These are phyloP conservation scores for Oncorhynchus clarkii DNA, from an alignment of 2,113 vertebrate genomes.

Conservation along the genomic window DNA sequence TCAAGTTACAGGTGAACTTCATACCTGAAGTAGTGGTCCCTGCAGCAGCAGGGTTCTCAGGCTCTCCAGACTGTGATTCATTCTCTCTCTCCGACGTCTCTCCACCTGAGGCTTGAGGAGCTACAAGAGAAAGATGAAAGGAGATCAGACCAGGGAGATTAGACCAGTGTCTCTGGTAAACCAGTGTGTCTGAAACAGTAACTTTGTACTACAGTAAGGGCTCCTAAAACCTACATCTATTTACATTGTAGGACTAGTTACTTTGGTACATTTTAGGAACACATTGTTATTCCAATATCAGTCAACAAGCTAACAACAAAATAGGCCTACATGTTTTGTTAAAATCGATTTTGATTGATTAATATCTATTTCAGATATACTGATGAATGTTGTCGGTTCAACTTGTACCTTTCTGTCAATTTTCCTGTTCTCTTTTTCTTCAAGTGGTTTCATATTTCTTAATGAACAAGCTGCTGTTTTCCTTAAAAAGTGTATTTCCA, in stretches of 20 bases:
- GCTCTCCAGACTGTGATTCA: constrained; percentile 80
- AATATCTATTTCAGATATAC: not conserved
- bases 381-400: too few species aligned
- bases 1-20: constrained; percentile 2
- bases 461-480: not conserved
- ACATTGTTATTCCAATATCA: not conserved
- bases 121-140: constrained; percentile 46
- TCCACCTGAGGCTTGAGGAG: constrained; percentile 82
- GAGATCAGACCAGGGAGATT: not conserved
- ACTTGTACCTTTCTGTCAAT: constrained; percentile 49
- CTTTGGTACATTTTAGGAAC: too few species aligned
- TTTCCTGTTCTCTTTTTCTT: constrained; percentile 34
- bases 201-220: not conserved
- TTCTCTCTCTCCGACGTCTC: constrained; percentile 78
- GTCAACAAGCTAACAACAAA: too few species aligned
- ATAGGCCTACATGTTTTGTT: not conserved
- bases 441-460: constrained; percentile 36
- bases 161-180: not conserved
- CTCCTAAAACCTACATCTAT: constrained; percentile 36
- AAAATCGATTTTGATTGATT: not conserved
- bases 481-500: too few species aligned
- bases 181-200: not conserved
- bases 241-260: too few species aligned
- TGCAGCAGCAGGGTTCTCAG: constrained; percentile 73
- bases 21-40: constrained; percentile 72